Evolutionary conservation across 2,113 vertebrate species (phyloP).

Genomic region (Rutilus rutilus): DNA sequence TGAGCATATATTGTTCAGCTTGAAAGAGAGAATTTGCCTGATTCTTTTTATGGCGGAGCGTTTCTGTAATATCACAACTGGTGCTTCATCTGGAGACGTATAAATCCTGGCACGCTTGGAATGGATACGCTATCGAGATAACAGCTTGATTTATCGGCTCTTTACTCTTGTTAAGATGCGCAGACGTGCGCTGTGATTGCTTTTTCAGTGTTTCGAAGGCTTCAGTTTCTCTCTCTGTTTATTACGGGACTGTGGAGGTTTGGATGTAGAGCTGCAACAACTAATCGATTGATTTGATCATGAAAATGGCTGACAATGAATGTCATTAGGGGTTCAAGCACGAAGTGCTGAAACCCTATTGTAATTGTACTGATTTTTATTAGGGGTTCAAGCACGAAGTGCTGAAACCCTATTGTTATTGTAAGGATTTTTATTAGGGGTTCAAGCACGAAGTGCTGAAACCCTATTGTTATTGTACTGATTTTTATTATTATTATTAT

Average conservation of each 20-base stretch:
- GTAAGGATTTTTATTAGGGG: too few species aligned
- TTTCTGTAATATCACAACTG: slow-evolving; percentile 11
- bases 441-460: too few species aligned
- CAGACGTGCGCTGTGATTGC: slow-evolving; percentile 16
- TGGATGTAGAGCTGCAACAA: background rate
- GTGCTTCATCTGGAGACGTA: background rate
- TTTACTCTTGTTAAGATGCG: slow-evolving; percentile 33
- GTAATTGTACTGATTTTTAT: too few species aligned
- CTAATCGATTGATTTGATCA: background rate
- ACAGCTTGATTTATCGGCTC: slow-evolving; percentile 28
- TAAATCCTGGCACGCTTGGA: slow-evolving; percentile 10
- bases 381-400: too few species aligned
- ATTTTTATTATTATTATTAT: too few species aligned
- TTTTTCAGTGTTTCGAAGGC: slow-evolving; percentile 10
- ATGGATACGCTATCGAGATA: slow-evolving; percentile 12
- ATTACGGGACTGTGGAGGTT: background rate
- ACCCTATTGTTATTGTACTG: too few species aligned
- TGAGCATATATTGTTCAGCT: background rate
- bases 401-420: too few species aligned
- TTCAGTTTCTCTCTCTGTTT: background rate
- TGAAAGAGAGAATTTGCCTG: background rate
- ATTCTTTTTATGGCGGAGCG: background rate
- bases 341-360: too few species aligned
- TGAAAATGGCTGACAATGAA: background rate
- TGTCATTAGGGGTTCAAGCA: too few species aligned